These are phyloP conservation scores for Cancer borealis DNA, from an alignment of 2,888 invertebrate genomes.

Conservation along the genomic window DNA sequence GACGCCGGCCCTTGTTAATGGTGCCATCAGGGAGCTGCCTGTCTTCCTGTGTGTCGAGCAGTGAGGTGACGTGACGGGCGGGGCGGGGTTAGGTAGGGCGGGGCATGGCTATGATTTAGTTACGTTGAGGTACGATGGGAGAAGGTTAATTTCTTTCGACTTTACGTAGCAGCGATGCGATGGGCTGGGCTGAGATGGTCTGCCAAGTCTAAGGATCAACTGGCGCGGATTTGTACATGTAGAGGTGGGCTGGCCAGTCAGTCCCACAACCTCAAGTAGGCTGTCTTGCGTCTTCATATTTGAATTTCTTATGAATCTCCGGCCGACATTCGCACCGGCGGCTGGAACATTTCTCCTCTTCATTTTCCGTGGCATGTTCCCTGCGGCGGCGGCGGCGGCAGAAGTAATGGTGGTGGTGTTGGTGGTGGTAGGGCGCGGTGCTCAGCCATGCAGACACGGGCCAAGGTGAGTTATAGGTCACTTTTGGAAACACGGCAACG, in stretches of 20 bases:
- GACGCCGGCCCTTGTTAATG: constrained; percentile 10
- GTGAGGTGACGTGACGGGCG: constrained; percentile 27
- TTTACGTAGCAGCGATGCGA: not conserved
- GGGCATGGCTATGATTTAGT: not conserved
- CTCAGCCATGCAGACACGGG: constrained; percentile 17
- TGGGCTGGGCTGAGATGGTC: not conserved
- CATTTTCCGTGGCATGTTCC: constrained; percentile 21
- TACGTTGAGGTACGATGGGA: not conserved
- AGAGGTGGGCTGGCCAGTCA: not conserved
- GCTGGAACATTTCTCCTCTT: not conserved
- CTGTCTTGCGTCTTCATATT: not conserved
- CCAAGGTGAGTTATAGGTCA: constrained; percentile 31
- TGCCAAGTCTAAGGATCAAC: not conserved
- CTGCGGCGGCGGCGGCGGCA: not conserved
- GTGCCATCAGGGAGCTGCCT: constrained; percentile 16
- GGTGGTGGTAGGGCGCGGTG: constrained; percentile 1
- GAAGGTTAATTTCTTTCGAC: not conserved
- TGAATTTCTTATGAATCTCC: constrained; percentile 8
- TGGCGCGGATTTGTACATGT: not conserved
- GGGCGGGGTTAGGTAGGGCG: not conserved
- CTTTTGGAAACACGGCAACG: constrained; percentile 13
- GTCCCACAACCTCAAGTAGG: not conserved
- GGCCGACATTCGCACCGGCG: not conserved
- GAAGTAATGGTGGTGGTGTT: not conserved
- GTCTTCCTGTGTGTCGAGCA: not conserved